These are phyloP conservation scores for Chirona hameri DNA, from an alignment of 2,888 invertebrate species.

Conservation along the genomic window DNA sequence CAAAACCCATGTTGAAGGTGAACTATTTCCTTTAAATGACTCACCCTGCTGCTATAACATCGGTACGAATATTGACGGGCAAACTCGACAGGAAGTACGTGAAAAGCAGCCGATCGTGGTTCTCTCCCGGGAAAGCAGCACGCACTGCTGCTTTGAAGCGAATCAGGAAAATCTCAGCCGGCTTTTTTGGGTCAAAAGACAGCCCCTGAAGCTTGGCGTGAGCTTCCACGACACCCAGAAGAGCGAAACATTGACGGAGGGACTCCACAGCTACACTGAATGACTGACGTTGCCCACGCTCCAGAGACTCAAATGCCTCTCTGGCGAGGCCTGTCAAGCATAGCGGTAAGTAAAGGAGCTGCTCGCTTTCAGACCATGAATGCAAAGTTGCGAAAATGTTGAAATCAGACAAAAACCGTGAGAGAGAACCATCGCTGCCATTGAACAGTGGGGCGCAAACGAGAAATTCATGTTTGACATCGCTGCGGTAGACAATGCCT, in stretches of 20 bases:
- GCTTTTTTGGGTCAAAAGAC: not conserved
- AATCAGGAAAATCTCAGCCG: not conserved
- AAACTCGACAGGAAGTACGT: not conserved
- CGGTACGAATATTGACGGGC: not conserved
- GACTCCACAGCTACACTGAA: not conserved
- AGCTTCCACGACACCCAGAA: not conserved
- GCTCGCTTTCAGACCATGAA: not conserved
- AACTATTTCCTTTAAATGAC: too few relatives aligned
- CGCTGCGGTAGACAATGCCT: too few relatives aligned
- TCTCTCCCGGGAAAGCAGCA: not conserved
- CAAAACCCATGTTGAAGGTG: too few relatives aligned
- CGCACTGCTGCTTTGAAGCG: too few relatives aligned
- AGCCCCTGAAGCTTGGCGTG: not conserved
- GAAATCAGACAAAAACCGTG: not conserved
- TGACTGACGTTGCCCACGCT: not conserved
- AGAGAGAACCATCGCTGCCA: not conserved
- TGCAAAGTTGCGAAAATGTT: not conserved
- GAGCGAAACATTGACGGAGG: not conserved
- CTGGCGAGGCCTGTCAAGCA: not conserved
- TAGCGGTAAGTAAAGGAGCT: not conserved
- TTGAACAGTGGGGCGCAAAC: not conserved
- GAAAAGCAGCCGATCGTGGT: not conserved
- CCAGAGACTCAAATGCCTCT: not conserved
- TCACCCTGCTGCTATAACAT: not conserved
- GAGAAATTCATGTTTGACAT: not conserved